These are phyloP conservation scores for Nerophis ophidion DNA, from an alignment of 2,113 vertebrate species.

Conservation along the genomic window DNA sequence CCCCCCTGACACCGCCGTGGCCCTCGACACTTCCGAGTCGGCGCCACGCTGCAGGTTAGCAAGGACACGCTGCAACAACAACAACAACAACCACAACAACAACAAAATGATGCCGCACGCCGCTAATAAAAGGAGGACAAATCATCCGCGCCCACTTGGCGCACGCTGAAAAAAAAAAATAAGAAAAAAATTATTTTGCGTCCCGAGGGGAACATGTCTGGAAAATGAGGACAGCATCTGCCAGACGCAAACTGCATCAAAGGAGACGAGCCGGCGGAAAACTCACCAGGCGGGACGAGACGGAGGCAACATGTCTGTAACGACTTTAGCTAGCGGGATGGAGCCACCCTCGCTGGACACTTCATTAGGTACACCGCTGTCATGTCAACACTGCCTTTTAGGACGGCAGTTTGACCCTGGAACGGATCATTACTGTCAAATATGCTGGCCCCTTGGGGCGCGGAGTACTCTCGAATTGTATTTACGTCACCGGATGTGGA, in stretches of 20 bases:
- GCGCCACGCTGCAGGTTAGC: neutral
- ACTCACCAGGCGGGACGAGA: neutral
- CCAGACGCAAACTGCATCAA: conserved; percentile 8
- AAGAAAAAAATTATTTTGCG: neutral
- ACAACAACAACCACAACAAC: neutral
- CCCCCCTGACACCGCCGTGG: neutral
- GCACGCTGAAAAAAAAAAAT: neutral
- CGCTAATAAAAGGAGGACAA: conserved; percentile 5
- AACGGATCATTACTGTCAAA: neutral
- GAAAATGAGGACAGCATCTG: conserved; percentile 14
- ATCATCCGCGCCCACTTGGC: neutral
- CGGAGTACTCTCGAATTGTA: neutral
- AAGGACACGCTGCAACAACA: neutral
- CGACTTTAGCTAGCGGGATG: too few species aligned
- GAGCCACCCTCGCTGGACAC: too few species aligned
- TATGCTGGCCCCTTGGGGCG: neutral
- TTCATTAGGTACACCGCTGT: too few species aligned
- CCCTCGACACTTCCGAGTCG: too few species aligned
- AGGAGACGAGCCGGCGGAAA: conserved; percentile 1
- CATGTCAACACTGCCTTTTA: too few species aligned
- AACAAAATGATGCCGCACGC: neutral
- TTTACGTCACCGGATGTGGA: too few species aligned
- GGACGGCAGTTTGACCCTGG: neutral
- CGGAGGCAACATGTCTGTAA: neutral
- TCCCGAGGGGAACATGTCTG: conserved; percentile 3